phyloP scores from a whole-genome alignment of 2,113 vertebrate species.

The Potamarius usumacintae region DNA sequence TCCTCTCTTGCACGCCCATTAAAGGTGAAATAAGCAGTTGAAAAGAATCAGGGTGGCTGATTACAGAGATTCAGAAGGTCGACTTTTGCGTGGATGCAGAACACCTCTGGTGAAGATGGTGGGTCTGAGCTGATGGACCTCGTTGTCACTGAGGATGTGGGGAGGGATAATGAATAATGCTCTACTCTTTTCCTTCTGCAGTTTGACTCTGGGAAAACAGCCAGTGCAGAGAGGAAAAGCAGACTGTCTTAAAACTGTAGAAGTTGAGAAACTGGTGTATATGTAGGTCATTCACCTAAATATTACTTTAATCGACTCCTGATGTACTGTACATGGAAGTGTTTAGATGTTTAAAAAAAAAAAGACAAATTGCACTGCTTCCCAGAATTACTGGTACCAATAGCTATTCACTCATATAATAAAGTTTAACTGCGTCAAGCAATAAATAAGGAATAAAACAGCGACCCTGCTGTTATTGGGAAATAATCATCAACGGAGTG shows the following conservation, averaged over 20 bases:
- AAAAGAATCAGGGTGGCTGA: constrained; percentile 45
- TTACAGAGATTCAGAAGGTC: constrained; percentile 49
- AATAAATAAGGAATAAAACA: not conserved
- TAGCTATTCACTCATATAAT: constrained; percentile 2
- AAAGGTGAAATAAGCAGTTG: constrained; percentile 49
- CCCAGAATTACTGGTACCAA: not conserved
- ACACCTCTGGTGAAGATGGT: constrained; percentile 53
- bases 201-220: constrained; percentile 42
- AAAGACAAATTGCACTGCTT: constrained; percentile 16
- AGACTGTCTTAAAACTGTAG: constrained; percentile 9
- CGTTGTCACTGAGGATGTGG: constrained; percentile 8
- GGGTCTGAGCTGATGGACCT: constrained; percentile 42
- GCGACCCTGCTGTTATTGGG: not conserved
- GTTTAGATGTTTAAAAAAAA: not conserved
- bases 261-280: constrained; percentile 9
- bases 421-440: not conserved
- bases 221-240: not conserved
- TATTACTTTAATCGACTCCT: constrained; percentile 19
- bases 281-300: constrained; percentile 3
- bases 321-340: constrained; percentile 5
- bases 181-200: constrained; percentile 17
- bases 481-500: not conserved
- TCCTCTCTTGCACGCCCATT: constrained; percentile 30
- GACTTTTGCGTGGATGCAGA: constrained; percentile 53
- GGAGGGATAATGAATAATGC: constrained; percentile 30